Percentiles rank a stretch among this genome's conserved stretches.
These are phyloP conservation scores for Heterodera schachtii DNA, from an alignment of 1,140 invertebrate species.

Conservation along the genomic window DNA sequence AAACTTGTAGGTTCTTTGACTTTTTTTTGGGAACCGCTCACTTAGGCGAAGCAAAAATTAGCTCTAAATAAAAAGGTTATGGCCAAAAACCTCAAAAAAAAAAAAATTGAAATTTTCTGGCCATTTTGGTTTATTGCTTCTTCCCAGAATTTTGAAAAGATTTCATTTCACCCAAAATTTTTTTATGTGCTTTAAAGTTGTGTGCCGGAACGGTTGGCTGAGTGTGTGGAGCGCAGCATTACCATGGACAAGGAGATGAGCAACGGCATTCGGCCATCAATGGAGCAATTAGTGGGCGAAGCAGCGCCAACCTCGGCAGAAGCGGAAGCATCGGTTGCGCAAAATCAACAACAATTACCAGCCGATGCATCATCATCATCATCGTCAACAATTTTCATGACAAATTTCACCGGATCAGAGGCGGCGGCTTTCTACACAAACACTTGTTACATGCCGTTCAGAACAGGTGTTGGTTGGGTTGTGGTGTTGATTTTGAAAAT, in stretches of 20 bases:
- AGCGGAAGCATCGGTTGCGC: not conserved
- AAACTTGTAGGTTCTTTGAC: no score
- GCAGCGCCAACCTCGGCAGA: not conserved
- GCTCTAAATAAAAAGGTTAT: no score
- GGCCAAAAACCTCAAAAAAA: no score
- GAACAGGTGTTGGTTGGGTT: no score
- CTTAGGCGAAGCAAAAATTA: no score
- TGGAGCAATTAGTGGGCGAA: not conserved
- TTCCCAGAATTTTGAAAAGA: no score
- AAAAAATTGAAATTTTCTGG: no score
- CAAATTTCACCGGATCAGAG: not conserved
- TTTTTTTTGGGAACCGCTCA: no score
- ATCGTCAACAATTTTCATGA: no score
- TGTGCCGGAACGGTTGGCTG: conserved; percentile 16
- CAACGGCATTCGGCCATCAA: conserved; percentile 19
- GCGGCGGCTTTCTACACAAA: conserved; percentile 50
- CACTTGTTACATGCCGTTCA: conserved; percentile 59
- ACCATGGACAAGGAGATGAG: conserved; percentile 19
- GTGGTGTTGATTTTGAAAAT: no score
- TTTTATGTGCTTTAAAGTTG: conserved; percentile 19
- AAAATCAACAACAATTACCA: not conserved
- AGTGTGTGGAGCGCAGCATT: not conserved
- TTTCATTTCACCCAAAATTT: conserved; percentile 1
- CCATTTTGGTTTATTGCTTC: no score
- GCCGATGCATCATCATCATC: not conserved